Evolutionary conservation across 2,113 vertebrate species (phyloP), one percentile per base, ranked within the genome.

Genomic region (Grammatotria lemairii): DNA sequence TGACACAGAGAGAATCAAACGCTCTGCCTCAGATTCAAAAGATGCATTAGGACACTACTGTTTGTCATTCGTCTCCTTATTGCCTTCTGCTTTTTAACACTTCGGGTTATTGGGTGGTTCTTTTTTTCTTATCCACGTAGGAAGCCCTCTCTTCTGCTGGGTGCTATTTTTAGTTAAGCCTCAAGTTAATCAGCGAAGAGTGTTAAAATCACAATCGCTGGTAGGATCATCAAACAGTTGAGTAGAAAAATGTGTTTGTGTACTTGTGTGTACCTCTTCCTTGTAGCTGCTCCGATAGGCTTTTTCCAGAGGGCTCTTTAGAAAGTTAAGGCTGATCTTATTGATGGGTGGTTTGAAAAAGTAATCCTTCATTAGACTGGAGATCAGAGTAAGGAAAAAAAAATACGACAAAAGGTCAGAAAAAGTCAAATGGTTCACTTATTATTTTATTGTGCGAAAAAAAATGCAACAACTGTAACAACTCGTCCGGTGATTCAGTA

Each of bases 271-370:
- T 68, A 99, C 98, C 98, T 99, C 98, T 85, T 98, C 96, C 90
- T 99, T 97, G 94, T 99, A 99, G 96, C 98, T 99, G 17, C 87
- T 97, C 90, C 98, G 97, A 90, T 99, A 99, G 45, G 97, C 80
- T 85, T 95, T 97, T 93, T 99, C 99, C 92, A 99, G 92, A 54
- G 97, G 96, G 75, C 92, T 96, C 85, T 98, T 97, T 92, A 98
- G 95, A 95, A 99, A 99, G 94, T 98, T 99, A 89, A 99, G 96
- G 95, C 98, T 99, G 94, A 99, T 94, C 91, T 98, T 98, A 96
- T 98, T 99, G 92, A 99, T 99, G 19, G 99, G 99, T 0, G 98
- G 98, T 86, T 99, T 99, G 95, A 99, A 99, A 96, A 99, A 99
- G 95, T 99, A 98, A 91, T 99, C 98, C 91, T 99, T 99, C 99